Evolutionary conservation across 2,888 invertebrate genomes (phyloP).

Genomic region (Orthosia gracilis): DNA sequence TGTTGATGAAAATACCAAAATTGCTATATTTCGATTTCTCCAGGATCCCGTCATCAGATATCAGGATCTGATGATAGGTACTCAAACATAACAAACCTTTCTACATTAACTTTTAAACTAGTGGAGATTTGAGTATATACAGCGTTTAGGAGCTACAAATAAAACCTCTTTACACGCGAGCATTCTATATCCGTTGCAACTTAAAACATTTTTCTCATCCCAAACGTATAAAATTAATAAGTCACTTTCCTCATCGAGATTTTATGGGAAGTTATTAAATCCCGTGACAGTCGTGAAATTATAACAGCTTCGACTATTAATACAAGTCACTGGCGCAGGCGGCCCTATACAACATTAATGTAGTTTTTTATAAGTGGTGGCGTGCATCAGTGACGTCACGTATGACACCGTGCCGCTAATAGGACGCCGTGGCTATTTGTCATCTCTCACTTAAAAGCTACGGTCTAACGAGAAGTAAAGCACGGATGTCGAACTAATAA

Average conservation of each 20-base stretch:
- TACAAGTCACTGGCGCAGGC: background rate
- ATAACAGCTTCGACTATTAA: slow-evolving; percentile 5
- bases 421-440: slow-evolving; percentile 34
- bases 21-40: too few species aligned
- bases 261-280: background rate
- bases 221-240: slow-evolving; percentile 5
- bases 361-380: slow-evolving; percentile 6
- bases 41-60: too few species aligned
- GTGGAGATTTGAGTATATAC: background rate
- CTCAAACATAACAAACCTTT: background rate
- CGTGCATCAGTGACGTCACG: background rate
- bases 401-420: slow-evolving; percentile 17
- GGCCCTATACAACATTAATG: background rate
- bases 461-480: slow-evolving; percentile 13
- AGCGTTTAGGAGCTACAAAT: background rate
- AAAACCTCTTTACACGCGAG: background rate
- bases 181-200: slow-evolving; percentile 7
- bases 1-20: too few species aligned
- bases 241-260: slow-evolving; percentile 1
- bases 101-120: background rate
- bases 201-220: slow-evolving; percentile 1
- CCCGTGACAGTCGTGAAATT: slow-evolving; percentile 8
- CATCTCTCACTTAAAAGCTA: slow-evolving; percentile 31
- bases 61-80: too few species aligned
- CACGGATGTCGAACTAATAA: slow-evolving; percentile 33